phyloP scores from a whole-genome alignment of 2,888 invertebrate genomes.

The Parochlus steinenii region DNA sequence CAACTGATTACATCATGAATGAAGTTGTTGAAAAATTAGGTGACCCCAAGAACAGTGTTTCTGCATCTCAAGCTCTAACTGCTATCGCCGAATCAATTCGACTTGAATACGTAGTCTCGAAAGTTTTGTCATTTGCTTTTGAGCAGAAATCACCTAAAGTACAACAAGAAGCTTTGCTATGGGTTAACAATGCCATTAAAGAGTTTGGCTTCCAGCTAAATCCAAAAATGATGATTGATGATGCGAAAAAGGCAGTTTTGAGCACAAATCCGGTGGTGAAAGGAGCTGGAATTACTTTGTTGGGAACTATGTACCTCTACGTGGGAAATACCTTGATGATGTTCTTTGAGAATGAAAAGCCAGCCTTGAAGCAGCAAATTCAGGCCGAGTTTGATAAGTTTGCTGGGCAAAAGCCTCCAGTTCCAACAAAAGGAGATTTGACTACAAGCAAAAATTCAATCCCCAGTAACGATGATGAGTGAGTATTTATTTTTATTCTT shows the following conservation, averaged over 20 bases:
- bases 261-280: constrained; percentile 77
- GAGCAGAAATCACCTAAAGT: constrained; percentile 85
- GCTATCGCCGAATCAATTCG: constrained; percentile 63
- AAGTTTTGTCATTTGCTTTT: constrained; percentile 59
- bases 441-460: constrained; percentile 15
- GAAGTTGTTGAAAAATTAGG: constrained; percentile 75
- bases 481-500: constrained; percentile 5
- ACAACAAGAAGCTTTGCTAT: constrained; percentile 66
- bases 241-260: constrained; percentile 64
- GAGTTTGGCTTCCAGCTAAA: constrained; percentile 77
- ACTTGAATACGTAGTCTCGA: constrained; percentile 54
- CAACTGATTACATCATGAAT: constrained; percentile 55
- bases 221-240: constrained; percentile 54
- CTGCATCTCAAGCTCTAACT: constrained; percentile 43
- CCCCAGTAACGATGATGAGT: constrained; percentile 15
- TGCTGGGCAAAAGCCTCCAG: constrained; percentile 55
- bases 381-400: constrained; percentile 73
- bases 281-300: constrained; percentile 46
- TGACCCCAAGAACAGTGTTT: constrained; percentile 58
- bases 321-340: constrained; percentile 58
- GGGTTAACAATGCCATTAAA: constrained; percentile 60
- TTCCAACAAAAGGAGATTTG: constrained; percentile 45
- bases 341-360: constrained; percentile 77
- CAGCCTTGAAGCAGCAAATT: constrained; percentile 66
- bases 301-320: constrained; percentile 61